These are phyloP conservation scores for Dryobates pubescens DNA, from an alignment of 2,797 vertebrate species.

Conservation along the genomic window DNA sequence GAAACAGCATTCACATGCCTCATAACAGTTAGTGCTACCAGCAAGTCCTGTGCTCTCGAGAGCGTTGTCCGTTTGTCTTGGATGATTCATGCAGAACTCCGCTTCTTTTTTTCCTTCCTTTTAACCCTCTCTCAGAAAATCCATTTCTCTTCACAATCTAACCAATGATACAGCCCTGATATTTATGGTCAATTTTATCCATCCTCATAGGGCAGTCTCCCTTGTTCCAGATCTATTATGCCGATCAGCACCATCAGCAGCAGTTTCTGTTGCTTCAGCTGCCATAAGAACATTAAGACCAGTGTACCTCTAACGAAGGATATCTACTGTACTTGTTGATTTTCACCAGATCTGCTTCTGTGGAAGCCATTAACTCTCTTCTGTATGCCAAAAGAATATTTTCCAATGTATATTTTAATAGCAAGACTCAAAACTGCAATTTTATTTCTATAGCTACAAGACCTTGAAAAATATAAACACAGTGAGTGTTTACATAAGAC, in stretches of 20 bases:
- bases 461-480: conserved; percentile 44
- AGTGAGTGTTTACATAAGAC: conserved; percentile 12
- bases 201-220: neutral
- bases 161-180: neutral
- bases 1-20: neutral
- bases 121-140: neutral
- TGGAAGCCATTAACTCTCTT: conserved; percentile 12
- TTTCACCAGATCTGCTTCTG: conserved; percentile 34
- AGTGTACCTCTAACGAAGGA: neutral
- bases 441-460: conserved; percentile 61
- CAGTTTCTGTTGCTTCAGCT: neutral
- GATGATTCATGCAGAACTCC: neutral
- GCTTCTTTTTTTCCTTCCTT: neutral
- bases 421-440: conserved; percentile 53
- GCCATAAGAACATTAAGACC: neutral
- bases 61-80: neutral
- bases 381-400: conserved; percentile 40
- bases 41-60: neutral
- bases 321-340: neutral
- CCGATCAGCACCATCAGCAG: neutral
- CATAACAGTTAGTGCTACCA: neutral
- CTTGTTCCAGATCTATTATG: neutral
- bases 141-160: neutral
- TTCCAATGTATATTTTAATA: conserved; percentile 47
- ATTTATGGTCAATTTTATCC: neutral